phyloP scores from a whole-genome alignment of 2,888 invertebrate genomes.

The Harpalus rufipes region DNA sequence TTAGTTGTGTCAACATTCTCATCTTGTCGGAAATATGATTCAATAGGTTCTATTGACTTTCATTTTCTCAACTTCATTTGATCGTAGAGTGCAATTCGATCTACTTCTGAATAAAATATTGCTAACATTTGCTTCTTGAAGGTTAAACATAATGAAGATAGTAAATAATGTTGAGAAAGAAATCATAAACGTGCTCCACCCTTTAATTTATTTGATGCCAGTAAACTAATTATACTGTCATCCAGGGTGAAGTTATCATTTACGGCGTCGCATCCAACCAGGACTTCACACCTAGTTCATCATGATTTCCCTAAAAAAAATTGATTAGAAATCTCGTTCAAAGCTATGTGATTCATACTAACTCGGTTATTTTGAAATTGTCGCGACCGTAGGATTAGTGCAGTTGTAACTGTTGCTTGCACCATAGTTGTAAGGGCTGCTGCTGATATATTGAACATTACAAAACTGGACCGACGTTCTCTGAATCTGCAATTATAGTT shows the following conservation, averaged over 20 bases:
- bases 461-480: not conserved
- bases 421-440: not conserved
- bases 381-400: not conserved
- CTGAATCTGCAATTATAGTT: not conserved
- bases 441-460: not conserved
- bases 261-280: not conserved
- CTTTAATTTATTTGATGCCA: not conserved
- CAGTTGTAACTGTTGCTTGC: not conserved
- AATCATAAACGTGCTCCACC: not conserved
- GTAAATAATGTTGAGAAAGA: not conserved
- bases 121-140: not conserved
- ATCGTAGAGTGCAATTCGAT: not conserved
- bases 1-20: not conserved
- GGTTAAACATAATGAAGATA: not conserved
- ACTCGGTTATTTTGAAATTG: not conserved
- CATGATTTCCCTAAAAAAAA: not conserved
- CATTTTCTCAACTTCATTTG: not conserved
- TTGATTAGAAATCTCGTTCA: not conserved
- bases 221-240: not conserved
- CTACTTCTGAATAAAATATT: not conserved
- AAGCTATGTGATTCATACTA: not conserved
- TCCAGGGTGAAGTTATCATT: not conserved
- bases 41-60: not conserved
- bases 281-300: not conserved
- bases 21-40: not conserved